Conservation (phyloP, 92 coral and sea anemone genomes). For the Zoanthus solanderi region DNA sequence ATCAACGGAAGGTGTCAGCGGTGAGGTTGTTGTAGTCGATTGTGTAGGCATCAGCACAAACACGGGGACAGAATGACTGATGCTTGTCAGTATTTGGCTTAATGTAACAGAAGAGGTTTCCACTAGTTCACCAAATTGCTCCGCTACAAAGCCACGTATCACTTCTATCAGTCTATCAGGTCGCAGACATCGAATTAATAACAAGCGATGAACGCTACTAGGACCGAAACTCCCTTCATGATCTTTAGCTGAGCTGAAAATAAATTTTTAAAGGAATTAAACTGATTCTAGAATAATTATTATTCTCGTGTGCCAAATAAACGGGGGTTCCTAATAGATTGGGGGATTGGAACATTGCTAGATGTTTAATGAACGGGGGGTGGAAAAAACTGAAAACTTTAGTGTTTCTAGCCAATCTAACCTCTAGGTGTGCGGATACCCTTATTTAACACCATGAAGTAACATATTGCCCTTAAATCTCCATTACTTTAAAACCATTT, state of each 20-base stretch:
- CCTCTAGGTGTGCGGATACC: no score
- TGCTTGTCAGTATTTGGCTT: constrained; percentile 70
- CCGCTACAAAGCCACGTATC: constrained; percentile 74
- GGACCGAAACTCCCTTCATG: constrained; percentile 44
- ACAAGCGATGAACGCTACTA: constrained; percentile 63
- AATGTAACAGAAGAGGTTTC: constrained; percentile 75
- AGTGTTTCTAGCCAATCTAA: no score
- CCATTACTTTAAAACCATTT: no score
- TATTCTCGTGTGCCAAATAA: no score
- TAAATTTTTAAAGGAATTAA: neutral
- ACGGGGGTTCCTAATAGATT: no score
- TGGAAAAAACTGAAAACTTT: no score
- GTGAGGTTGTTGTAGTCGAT: constrained; percentile 64
- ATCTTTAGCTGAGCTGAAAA: constrained; percentile 17
- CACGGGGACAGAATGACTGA: constrained; percentile 85
- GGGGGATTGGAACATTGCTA: no score
- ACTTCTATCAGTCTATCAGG: constrained; percentile 85
- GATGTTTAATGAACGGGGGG: no score
- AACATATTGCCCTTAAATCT: no score
- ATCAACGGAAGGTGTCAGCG: constrained; percentile 65
- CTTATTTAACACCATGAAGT: no score
- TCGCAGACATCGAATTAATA: constrained; percentile 86
- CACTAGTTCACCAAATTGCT: constrained; percentile 71
- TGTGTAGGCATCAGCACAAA: constrained; percentile 80
- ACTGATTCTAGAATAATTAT: no score